Percentiles rank a stretch among this genome's conserved stretches.
phyloP scores from a whole-genome alignment of 2,113 vertebrate species.

The Todiramphus saurophagus region DNA sequence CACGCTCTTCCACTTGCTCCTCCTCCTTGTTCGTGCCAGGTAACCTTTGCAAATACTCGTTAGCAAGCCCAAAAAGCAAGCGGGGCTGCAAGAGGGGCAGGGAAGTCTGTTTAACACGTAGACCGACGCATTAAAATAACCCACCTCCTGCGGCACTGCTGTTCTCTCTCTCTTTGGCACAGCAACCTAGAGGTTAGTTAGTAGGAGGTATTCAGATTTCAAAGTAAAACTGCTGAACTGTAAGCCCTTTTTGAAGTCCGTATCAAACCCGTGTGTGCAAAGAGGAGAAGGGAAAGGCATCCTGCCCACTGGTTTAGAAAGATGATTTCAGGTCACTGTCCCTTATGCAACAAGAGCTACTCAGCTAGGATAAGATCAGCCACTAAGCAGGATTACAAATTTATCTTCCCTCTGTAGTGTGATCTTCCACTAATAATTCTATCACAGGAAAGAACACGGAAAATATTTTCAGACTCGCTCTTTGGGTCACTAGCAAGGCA shows the following conservation, averaged over 20 bases:
- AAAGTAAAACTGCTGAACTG: background rate
- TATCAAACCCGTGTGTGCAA: background rate
- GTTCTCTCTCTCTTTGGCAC: background rate
- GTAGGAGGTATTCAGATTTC: background rate
- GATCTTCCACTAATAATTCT: background rate
- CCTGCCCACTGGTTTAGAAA: background rate
- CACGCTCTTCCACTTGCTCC: background rate
- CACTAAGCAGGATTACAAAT: slow-evolving; percentile 43
- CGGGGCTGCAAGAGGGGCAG: background rate
- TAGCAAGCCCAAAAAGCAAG: background rate
- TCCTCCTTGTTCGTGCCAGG: background rate
- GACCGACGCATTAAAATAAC: background rate
- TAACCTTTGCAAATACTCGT: background rate
- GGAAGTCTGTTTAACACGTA: rapidly evolving
- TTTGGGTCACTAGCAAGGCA: background rate
- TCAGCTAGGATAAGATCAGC: slow-evolving; percentile 29
- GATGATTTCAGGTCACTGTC: slow-evolving; percentile 39
- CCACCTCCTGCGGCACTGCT: background rate
- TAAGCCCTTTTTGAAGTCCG: background rate
- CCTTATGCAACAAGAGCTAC: slow-evolving; percentile 29
- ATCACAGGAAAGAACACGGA: background rate
- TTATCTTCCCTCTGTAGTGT: background rate
- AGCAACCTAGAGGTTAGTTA: background rate
- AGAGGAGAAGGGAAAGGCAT: background rate
- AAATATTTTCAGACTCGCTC: background rate